Evolutionary conservation across 2,113 vertebrate genomes (phyloP), one percentile per base, ranked within the genome.

Genomic region (Nicator chloris): DNA sequence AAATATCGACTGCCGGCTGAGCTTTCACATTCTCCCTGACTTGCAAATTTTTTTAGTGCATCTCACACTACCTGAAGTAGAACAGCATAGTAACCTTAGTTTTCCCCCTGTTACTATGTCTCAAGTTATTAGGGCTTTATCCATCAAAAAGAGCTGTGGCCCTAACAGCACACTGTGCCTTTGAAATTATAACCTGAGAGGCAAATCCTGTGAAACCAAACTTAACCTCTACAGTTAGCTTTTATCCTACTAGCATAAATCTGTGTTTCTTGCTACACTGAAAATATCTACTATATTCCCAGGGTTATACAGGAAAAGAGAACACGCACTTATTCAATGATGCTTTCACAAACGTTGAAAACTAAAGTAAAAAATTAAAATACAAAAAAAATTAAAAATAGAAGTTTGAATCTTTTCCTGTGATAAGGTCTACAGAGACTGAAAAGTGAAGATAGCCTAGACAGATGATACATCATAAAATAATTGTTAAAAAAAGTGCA

Each of bases 31-130:
- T 90, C 66, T 82, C 8, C 26, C 45, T 82, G 71, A 88, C 59
- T 94, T 89, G 75, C 82, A 85, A 30, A 87, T 73, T 86, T 90
- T 86, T 91, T 82, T 79, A 50, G 56, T 85, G 70, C 88, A 57
- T 85, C 57, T 93, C 61, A 57, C 40, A 69, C 28, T 57, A 87
- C 63, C 59, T 91, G 84, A 70, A 88, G 54, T 77, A 73, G 81
- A 95, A 77, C 45, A 82, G 39, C 30, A 44, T 18, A 61, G 64
- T 91, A 89, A 82, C 82, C 78, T 91, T 61, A 54, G 20, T 50
- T 85, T 91, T 85, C 69, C 61, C 86, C 37, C 40, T 93, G 39
- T 65, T 97, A 39, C 57, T 65, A 12, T 76, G 70, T 90, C 70
- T 87, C 28, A 45, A 50, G 20, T 57, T 87, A 72, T 82, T 90